Evolutionary conservation across 2,888 invertebrate species (phyloP).

Genomic region (Sesia apiformis): DNA sequence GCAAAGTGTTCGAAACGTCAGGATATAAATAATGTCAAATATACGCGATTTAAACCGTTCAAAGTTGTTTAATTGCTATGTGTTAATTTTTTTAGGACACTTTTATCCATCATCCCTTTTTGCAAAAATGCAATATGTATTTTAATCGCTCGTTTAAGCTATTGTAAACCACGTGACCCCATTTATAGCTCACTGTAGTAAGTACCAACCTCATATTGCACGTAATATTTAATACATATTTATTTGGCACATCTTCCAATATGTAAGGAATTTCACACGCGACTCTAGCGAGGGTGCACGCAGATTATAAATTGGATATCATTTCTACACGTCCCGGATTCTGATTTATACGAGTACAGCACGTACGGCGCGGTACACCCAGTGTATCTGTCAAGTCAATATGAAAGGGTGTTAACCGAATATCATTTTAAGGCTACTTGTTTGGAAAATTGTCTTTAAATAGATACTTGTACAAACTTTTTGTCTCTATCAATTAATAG

Average conservation of each 20-base stretch:
- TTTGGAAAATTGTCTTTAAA: not conserved
- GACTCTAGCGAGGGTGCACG: conserved; percentile 23
- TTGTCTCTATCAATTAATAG: too few relatives aligned
- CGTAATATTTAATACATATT: conserved; percentile 65
- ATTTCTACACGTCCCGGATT: conserved; percentile 27
- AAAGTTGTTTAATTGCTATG: too few relatives aligned
- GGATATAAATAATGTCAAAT: too few relatives aligned
- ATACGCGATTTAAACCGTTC: too few relatives aligned
- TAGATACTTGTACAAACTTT: too few relatives aligned
- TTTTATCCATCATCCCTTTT: too few relatives aligned
- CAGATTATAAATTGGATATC: conserved; percentile 48
- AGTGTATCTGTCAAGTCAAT: not conserved
- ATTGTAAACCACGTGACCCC: too few relatives aligned
- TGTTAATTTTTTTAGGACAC: too few relatives aligned
- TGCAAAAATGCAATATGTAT: too few relatives aligned
- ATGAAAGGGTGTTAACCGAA: not conserved
- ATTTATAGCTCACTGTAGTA: too few relatives aligned
- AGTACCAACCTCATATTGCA: conserved; percentile 11
- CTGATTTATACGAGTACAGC: conserved; percentile 11
- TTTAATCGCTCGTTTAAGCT: too few relatives aligned
- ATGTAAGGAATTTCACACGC: conserved; percentile 27
- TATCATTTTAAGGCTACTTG: not conserved
- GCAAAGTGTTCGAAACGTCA: too few relatives aligned
- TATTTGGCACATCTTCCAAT: conserved; percentile 41
- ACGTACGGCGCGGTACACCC: not conserved